Percentiles rank a stretch among this genome's conserved stretches.
phyloP scores from a whole-genome alignment of 2,888 invertebrate genomes.

The Watsonalla cultraria region DNA sequence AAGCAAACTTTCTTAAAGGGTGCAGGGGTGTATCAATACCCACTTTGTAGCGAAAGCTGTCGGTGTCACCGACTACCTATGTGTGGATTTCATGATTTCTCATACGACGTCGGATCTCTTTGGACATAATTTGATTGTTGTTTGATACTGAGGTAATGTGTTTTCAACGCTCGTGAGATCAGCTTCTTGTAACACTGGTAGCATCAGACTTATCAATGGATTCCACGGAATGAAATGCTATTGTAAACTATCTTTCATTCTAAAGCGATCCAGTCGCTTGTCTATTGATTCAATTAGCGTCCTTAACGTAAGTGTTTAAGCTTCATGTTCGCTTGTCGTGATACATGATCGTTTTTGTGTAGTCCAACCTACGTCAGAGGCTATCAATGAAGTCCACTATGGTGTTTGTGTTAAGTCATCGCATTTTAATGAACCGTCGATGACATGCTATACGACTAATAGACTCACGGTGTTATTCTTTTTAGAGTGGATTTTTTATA shows the following conservation, averaged over 20 bases:
- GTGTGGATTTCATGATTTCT: no score
- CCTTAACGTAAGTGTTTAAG: conserved; percentile 39
- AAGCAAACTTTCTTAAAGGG: no score
- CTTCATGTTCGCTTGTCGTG: conserved; percentile 29
- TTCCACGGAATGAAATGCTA: conserved; percentile 73
- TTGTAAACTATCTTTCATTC: conserved; percentile 69
- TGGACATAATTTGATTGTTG: background rate
- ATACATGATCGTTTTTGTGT: conserved; percentile 52
- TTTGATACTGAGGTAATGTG: conserved; percentile 38
- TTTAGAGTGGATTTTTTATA: conserved; percentile 73
- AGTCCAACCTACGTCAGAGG: conserved; percentile 66
- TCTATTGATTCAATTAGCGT: conserved; percentile 22
- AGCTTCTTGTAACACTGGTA: conserved; percentile 73
- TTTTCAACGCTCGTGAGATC: conserved; percentile 64
- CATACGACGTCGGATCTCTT: background rate
- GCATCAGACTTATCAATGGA: conserved; percentile 76
- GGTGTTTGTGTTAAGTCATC: conserved; percentile 76
- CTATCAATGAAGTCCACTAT: conserved; percentile 78
- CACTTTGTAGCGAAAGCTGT: no score
- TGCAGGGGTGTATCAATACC: no score
- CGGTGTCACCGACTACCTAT: no score
- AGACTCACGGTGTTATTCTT: conserved; percentile 74
- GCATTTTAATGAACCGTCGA: conserved; percentile 77
- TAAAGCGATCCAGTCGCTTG: conserved; percentile 53
- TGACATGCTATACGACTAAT: conserved; percentile 77